phyloP scores from a whole-genome alignment of 2,113 vertebrate species.

The Petromus typicus region DNA sequence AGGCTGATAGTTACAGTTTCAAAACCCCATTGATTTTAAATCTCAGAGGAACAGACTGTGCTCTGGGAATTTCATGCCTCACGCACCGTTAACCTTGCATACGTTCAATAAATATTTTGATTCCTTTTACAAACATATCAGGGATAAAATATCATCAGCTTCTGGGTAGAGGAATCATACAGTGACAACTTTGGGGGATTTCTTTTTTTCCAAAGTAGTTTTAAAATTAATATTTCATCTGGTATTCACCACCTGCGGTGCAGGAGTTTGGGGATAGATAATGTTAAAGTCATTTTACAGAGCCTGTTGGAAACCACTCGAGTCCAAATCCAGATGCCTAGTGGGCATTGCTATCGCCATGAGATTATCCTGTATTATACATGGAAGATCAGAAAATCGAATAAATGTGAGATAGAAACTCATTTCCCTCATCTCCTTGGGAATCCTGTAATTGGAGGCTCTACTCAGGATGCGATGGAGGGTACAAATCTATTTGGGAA shows the following conservation, averaged over 20 bases:
- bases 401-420: background rate
- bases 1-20: background rate
- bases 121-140: background rate
- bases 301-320: background rate
- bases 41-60: background rate
- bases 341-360: rapidly evolving
- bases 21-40: background rate
- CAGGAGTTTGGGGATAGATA: background rate
- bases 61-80: background rate
- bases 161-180: background rate
- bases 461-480: background rate
- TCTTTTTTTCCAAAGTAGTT: background rate
- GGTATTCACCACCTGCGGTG: background rate
- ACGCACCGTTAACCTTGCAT: too few relatives aligned
- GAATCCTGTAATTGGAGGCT: background rate
- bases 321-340: background rate
- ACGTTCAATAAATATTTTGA: background rate
- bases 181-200: background rate
- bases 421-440: background rate
- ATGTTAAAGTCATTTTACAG: background rate
- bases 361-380: too few relatives aligned
- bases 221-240: background rate
- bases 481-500: background rate
- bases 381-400: background rate
- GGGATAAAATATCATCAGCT: background rate